These are phyloP conservation scores for Myotis lucifugus DNA, from an alignment of 2,113 vertebrate species.

Conservation along the genomic window DNA sequence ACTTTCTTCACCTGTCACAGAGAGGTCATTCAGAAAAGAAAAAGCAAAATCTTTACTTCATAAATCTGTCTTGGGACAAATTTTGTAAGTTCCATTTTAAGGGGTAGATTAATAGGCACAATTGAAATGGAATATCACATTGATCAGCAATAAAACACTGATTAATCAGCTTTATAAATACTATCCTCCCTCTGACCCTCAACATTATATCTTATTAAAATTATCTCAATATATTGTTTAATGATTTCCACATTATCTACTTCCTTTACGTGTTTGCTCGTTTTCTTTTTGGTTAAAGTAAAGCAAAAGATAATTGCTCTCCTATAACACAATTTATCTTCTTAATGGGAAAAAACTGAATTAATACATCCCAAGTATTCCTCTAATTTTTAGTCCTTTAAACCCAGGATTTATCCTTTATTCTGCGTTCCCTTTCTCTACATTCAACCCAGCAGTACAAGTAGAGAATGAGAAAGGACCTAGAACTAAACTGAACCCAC, in stretches of 20 bases:
- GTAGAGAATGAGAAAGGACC: background rate
- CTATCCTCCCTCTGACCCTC: background rate
- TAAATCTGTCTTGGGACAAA: background rate
- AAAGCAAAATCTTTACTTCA: background rate
- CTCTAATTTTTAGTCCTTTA: background rate
- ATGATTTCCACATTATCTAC: background rate
- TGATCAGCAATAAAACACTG: background rate
- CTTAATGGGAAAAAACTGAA: background rate
- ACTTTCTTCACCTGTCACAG: slow-evolving; percentile 95
- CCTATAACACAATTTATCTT: background rate
- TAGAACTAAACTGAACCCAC: background rate
- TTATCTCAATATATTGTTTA: background rate
- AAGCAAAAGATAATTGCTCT: background rate
- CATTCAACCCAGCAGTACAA: background rate
- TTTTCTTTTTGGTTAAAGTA: background rate
- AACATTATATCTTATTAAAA: background rate
- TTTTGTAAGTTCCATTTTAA: background rate
- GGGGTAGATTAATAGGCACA: background rate
- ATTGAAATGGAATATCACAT: background rate
- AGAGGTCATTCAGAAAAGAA: background rate
- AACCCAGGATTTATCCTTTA: background rate
- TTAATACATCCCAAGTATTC: background rate
- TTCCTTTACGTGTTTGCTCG: background rate
- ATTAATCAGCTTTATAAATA: background rate
- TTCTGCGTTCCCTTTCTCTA: background rate